Base-by-base conservation (phyloP, 2,113 vertebrate genomes). In the Rhagologus leucostigma region DNA sequence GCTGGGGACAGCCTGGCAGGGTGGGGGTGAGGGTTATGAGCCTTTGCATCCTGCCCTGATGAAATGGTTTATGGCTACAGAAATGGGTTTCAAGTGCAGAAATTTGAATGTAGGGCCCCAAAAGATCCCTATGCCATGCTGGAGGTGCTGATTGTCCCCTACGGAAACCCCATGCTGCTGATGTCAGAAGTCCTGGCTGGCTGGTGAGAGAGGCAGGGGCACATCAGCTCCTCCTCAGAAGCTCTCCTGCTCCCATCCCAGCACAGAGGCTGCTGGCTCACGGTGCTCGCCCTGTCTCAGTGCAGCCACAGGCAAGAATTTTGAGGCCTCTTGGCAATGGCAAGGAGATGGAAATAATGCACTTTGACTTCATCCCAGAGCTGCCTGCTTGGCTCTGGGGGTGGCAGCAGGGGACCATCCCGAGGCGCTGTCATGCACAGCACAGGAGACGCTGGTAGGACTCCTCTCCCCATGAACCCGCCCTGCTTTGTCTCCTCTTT, bases 261-360 rank as follows among this genome's bases (percentile, higher is more conserved):
- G 71, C 0, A 0, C 60, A 63, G 80, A 33, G 56, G 73, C 41
- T 15, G 3, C 84, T 78, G 64, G 22, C 46, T 88, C 50, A 37
- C 4, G 3, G 37, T 77, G 44, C 49, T 78, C 0, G 0, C 35
- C 49, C 80, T 57, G 30, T 17, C 70, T 85, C 19, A 19, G 26
- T 7, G 13, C 21, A 30, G 41, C 37, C 30, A 37, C 23, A 49
- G 67, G 56, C 53, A 35, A 60, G 87, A 64, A 90, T 78, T 49
- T 32, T 5, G 17, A 91, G 81, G 62, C 65, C 27, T 47, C 60
- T 82, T 9, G 12, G 53, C 74, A 52, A 62, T 1, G 3, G 24
- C 82, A 87, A 59, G 42, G 42, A 87, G 62, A 30, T 65, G 84
- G 78, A 94, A 96, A 68, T 93, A 89, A 93, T 63, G 47, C 22